phyloP scores from a whole-genome alignment of 2,113 vertebrate genomes.

The Hepsetus odoe region DNA sequence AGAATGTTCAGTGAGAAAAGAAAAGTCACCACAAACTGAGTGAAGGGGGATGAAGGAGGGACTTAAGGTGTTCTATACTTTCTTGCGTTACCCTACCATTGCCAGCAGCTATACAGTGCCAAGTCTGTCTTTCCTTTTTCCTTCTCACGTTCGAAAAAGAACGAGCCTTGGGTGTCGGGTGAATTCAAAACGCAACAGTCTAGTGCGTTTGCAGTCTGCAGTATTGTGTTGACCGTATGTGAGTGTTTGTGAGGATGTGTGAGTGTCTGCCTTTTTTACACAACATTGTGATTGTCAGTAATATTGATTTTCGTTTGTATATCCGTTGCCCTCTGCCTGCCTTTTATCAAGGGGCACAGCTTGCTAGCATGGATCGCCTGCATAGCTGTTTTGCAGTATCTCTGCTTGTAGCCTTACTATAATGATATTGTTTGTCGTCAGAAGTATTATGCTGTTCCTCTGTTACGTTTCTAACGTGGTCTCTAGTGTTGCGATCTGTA shows the following conservation, averaged over 20 bases:
- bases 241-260: neutral
- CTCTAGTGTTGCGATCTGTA: conserved; percentile 22
- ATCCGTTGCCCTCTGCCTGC: conserved; percentile 37
- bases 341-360: conserved; percentile 14
- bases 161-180: conserved; percentile 8
- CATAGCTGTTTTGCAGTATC: conserved; percentile 31
- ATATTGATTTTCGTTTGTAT: neutral
- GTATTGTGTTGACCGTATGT: conserved; percentile 26
- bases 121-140: neutral
- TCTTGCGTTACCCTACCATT: conserved; percentile 9
- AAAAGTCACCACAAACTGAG: neutral
- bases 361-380: conserved; percentile 26
- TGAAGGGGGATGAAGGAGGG: neutral
- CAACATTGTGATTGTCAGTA: neutral
- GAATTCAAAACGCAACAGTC: neutral
- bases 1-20: neutral
- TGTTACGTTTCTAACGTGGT: conserved; percentile 19
- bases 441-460: conserved; percentile 26
- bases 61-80: conserved; percentile 52
- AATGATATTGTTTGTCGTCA: conserved; percentile 18
- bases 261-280: neutral
- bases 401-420: conserved; percentile 29
- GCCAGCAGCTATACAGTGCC: conserved; percentile 47
- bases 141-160: neutral
- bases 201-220: conserved; percentile 39